These are phyloP conservation scores for Xestia rhomboidea DNA, from an alignment of 2,888 invertebrate species.

Conservation along the genomic window DNA sequence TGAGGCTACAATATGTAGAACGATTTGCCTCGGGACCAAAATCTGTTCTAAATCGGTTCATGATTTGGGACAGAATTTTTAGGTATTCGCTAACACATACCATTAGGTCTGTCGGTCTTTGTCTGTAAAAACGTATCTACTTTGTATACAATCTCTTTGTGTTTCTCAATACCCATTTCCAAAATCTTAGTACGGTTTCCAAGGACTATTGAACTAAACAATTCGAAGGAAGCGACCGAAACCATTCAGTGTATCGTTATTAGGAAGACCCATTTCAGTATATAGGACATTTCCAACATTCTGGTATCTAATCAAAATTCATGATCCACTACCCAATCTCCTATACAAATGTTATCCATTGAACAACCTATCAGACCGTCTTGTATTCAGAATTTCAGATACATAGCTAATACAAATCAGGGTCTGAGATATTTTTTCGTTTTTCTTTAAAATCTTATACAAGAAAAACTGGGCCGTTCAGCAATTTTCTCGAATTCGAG, in stretches of 20 bases:
- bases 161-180: slow-evolving; percentile 23
- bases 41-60: slow-evolving; percentile 29
- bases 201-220: slow-evolving; percentile 49
- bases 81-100: slow-evolving; percentile 4
- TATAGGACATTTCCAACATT: slow-evolving; percentile 52
- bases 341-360: slow-evolving; percentile 53
- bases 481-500: slow-evolving; percentile 29
- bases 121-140: not conserved
- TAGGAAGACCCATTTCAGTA: slow-evolving; percentile 37
- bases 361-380: slow-evolving; percentile 28
- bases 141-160: slow-evolving; percentile 41
- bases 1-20: slow-evolving; percentile 17
- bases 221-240: slow-evolving; percentile 34
- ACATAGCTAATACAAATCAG: slow-evolving; percentile 32
- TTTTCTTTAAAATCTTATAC: slow-evolving; percentile 24
- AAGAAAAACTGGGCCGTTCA: slow-evolving; percentile 14
- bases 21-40: slow-evolving; percentile 37
- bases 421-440: not conserved
- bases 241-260: slow-evolving; percentile 51
- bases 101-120: slow-evolving; percentile 9
- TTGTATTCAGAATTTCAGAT: slow-evolving; percentile 18
- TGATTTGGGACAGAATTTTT: slow-evolving; percentile 36
- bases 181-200: slow-evolving; percentile 36
- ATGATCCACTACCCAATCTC: slow-evolving; percentile 55
- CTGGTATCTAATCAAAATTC: slow-evolving; percentile 55